Conservation (phyloP, 2,797 vertebrate species). For the Eospalax fontanierii region DNA sequence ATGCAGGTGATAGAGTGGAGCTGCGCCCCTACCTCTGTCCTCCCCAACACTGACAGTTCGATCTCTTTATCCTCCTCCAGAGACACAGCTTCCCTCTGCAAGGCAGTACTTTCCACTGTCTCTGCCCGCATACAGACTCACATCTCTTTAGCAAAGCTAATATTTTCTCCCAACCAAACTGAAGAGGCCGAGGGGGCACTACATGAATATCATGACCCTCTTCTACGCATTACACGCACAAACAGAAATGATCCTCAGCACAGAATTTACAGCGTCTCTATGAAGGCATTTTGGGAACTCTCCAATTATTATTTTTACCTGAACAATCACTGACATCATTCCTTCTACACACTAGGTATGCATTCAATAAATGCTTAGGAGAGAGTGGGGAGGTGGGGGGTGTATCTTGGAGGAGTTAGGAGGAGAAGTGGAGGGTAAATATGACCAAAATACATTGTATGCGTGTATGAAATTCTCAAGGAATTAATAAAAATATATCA, state of each 20-base stretch:
- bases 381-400: background rate
- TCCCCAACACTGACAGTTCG: background rate
- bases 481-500: background rate
- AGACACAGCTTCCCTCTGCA: background rate
- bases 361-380: background rate
- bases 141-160: background rate
- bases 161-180: background rate
- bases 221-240: background rate
- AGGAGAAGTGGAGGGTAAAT: background rate
- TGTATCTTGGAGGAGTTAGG: background rate
- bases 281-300: background rate
- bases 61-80: background rate
- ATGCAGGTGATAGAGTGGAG: too few species aligned
- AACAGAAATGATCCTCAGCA: constrained; percentile 35
- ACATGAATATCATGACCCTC: background rate
- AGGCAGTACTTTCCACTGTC: background rate
- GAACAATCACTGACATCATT: constrained; percentile 3
- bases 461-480: background rate
- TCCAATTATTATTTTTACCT: constrained; percentile 41
- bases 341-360: background rate
- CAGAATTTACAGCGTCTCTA: background rate
- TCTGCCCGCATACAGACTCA: background rate
- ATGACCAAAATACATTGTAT: background rate
- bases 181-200: background rate
- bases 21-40: background rate